phyloP scores from a whole-genome alignment of 2,888 invertebrate species.

The Acronicta aceris region DNA sequence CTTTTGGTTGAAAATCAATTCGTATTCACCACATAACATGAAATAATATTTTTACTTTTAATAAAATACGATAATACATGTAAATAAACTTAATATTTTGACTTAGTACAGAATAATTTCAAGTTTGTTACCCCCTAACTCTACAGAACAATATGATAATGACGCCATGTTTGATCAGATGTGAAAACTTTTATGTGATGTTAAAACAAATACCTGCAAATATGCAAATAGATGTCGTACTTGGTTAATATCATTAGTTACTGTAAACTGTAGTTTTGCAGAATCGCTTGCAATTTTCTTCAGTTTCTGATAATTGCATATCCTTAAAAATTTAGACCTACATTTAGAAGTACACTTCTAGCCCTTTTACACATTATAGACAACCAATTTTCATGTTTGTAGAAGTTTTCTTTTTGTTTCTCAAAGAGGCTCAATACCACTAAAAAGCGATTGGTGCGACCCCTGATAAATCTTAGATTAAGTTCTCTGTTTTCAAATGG shows the following conservation, averaged over 20 bases:
- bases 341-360: too few relatives aligned
- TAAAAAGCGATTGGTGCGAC: too few relatives aligned
- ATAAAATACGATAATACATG: not conserved
- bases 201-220: constrained; percentile 16
- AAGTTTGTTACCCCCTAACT: constrained; percentile 29
- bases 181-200: constrained; percentile 18
- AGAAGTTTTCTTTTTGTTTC: too few relatives aligned
- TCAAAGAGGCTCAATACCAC: too few relatives aligned
- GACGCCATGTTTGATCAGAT: constrained; percentile 29
- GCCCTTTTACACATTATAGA: too few relatives aligned
- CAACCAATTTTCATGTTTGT: too few relatives aligned
- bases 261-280: not conserved
- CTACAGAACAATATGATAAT: constrained; percentile 15
- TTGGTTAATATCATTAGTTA: constrained; percentile 3
- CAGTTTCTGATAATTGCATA: too few relatives aligned
- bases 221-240: constrained; percentile 10
- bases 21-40: constrained; percentile 6
- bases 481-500: too few relatives aligned
- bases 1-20: constrained; percentile 10
- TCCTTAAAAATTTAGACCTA: too few relatives aligned
- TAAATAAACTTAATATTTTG: not conserved
- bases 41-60: too few relatives aligned
- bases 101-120: constrained; percentile 4
- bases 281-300: too few relatives aligned
- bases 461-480: too few relatives aligned